Base-by-base conservation (phyloP, 2,797 vertebrate genomes). In the Spatula versicolor region DNA sequence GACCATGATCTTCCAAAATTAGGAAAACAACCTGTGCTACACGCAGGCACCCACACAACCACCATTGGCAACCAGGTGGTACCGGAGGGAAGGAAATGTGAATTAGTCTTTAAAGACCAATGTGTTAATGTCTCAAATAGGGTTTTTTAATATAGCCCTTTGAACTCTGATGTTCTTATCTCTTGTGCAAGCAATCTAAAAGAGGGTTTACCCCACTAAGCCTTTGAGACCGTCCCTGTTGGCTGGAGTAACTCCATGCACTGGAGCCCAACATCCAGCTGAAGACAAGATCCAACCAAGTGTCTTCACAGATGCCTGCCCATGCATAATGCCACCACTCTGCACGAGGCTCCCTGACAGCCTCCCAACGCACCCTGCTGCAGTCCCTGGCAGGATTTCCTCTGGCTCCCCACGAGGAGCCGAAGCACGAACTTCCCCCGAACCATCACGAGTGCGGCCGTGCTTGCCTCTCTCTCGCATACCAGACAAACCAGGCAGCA, bases 241-340 rank as follows among this genome's bases (percentile, higher is more conserved):
- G 6, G 22, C 6, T 54, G 25, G 20, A 84, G 18, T 13, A 55
- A 26, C 72, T 48, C 43, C 45, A 43, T 56, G 26, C 6, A 13
- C 52, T 50, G 66, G 31, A 66, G 13, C 0, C 0, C 33, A 35
- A 73, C 2, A 8, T 14, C 1, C 2, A 75, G 54, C 45, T 37
- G 75, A 50, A 46, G 25, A 25, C 22, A 59, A 31, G 21, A 56
- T 35, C n/a, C 73, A 76, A 46, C 8, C 48, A 59, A 73, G 10
- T 7, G 0, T 12, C 6, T 39, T 59, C 28, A 41, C 64, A 55
- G 50, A 13, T 12, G n/a, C 4, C 11, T 0, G 2, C 3, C 19
- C 21, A 48, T 0, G 0, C 1, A 1, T 15, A n/a, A 75, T 58
- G 9, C 31, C 45, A 52, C 0, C 3, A 0, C 26, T n/a, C 46